A percentile compares a stretch with the other conserved stretches of the same genome.
These are phyloP conservation scores for Coelinius sp. DNA, from an alignment of 2,888 invertebrate species.

Conservation along the genomic window DNA sequence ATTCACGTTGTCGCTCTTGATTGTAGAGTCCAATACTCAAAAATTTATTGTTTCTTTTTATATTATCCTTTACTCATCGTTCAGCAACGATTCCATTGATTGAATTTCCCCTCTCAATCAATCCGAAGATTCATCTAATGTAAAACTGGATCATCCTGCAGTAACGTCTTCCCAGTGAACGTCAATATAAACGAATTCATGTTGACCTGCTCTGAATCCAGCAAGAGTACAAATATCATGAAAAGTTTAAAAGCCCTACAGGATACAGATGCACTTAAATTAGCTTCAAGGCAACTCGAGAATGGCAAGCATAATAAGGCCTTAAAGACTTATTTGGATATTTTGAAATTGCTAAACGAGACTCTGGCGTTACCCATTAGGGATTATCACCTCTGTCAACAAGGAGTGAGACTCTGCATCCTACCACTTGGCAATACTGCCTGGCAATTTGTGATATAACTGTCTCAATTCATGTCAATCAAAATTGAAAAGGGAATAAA, in stretches of 20 bases:
- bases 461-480: no score
- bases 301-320: conserved; percentile 77
- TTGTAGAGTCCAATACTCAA: no score
- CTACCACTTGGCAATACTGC: conserved; percentile 76
- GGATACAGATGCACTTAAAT: conserved; percentile 81
- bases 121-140: conserved; percentile 73
- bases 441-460: conserved; percentile 42
- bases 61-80: no score
- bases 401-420: conserved; percentile 79
- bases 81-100: no score
- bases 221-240: conserved; percentile 80
- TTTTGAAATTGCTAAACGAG: conserved; percentile 78
- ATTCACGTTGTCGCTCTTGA: no score
- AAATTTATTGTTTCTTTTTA: no score
- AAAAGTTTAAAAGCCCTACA: conserved; percentile 83
- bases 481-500: no score
- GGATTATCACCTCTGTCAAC: conserved; percentile 83
- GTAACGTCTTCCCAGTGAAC: conserved; percentile 77
- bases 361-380: conserved; percentile 81
- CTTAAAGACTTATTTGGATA: conserved; percentile 77
- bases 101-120: neutral
- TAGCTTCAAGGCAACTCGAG: conserved; percentile 76
- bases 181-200: conserved; percentile 79
- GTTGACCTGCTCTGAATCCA: conserved; percentile 79
- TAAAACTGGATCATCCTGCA: conserved; percentile 77